Evolutionary conservation across 2,113 vertebrate genomes (phyloP), one percentile per base, ranked within the genome.

Genomic region (Opisthocomus hoazin): DNA sequence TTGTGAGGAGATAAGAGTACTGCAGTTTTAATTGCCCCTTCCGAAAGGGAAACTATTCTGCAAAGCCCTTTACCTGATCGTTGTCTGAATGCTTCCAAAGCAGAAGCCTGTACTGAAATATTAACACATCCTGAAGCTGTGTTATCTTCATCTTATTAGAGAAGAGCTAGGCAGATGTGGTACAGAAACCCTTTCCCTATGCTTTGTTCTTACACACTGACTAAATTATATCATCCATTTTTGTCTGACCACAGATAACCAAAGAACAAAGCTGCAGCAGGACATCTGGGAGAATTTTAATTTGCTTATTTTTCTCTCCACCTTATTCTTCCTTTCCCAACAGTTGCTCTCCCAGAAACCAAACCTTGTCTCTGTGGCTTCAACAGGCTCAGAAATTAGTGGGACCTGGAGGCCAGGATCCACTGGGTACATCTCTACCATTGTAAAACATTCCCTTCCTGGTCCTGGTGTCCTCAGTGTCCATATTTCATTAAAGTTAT

Each of bases 11-110:
- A 89, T 84, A 91, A 87, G 37, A 57, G 11, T 82, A 54, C 29
- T 54, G 65, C 39, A 94, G 45, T 73, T 85, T 83, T 91, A 91
- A 91, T 90, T 94, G 81, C 37, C 68, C 75, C 88, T 93, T 95
- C 85, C 86, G 56, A 88, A 81, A 74, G 30, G 41, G 45, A 87
- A 94, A 96, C 95, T 79, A 41, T 73, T 77, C 37, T 94, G 68
- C 74, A 76, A 74, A 87, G n/a, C n/a, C 69, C 37, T 90, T 89
- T 83, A 48, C 66, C 9, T 46, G 36, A 18, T 24, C 0, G 0
- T 74, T 64, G n/a, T 37, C 73, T 82, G 65, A 79, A 93, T 36
- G 27, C 32, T 85, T 85, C 78, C 2, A 1, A 50, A 61, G 51
- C 46, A 86, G 24, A 83, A 73, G 12, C 23, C 26, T 70, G 45